phyloP scores from a whole-genome alignment of 2,797 vertebrate genomes.

The Gymnothorax reevesii region DNA sequence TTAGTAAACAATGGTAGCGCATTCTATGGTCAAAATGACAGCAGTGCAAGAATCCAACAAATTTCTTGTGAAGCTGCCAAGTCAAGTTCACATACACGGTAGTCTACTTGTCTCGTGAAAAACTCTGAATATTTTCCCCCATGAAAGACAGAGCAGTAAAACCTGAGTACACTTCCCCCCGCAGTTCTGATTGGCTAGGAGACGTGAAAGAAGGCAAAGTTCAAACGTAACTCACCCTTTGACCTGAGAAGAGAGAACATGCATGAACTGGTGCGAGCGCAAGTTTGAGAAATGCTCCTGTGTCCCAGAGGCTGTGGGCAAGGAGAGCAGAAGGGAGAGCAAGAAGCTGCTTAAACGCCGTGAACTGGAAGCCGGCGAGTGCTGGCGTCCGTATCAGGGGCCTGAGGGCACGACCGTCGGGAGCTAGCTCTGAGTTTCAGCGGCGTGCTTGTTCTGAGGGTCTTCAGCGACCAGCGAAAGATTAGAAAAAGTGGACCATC shows the following conservation, averaged over 20 bases:
- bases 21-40: neutral
- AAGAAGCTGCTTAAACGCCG: neutral
- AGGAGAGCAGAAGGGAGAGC: neutral
- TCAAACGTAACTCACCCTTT: slow-evolving; percentile 47
- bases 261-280: slow-evolving; percentile 35
- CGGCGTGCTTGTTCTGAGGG: neutral
- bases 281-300: neutral
- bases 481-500: neutral
- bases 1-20: neutral
- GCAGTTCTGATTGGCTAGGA: neutral
- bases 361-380: neutral
- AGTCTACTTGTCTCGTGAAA: neutral
- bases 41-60: neutral
- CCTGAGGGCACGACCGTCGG: neutral
- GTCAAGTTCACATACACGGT: neutral
- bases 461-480: neutral
- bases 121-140: neutral
- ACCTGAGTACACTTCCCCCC: neutral
- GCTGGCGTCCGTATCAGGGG: neutral
- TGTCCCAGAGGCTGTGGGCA: neutral
- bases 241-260: slow-evolving; percentile 44
- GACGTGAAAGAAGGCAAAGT: slow-evolving; percentile 15
- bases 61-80: neutral
- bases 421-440: neutral
- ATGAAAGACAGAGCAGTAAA: neutral